Percentiles rank a stretch among this genome's conserved stretches.
phyloP scores from a whole-genome alignment of 2,113 vertebrate species.

The Dinomys branickii region DNA sequence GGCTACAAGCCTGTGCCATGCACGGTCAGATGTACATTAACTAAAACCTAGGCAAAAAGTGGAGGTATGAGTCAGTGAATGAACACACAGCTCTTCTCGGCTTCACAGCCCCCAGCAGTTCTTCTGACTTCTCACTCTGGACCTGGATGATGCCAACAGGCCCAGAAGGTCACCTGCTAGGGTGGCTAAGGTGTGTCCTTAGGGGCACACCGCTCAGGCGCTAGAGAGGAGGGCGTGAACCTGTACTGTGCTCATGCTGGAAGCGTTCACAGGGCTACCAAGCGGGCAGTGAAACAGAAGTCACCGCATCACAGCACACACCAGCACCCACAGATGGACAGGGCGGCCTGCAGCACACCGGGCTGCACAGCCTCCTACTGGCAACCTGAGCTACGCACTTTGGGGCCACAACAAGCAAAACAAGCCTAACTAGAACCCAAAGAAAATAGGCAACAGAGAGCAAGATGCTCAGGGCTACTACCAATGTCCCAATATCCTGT shows the following conservation, averaged over 20 bases:
- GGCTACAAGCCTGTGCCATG: too few species aligned
- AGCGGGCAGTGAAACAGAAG: neutral
- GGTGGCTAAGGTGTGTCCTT: neutral
- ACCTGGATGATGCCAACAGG: too few species aligned
- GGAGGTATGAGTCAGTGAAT: neutral
- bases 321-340: too few species aligned
- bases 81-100: neutral
- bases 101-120: neutral
- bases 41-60: neutral
- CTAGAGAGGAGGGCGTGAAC: neutral
- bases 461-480: too few species aligned
- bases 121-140: too few species aligned
- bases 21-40: neutral
- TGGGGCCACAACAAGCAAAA: neutral
- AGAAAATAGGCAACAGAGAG: too few species aligned
- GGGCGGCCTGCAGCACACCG: too few species aligned
- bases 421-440: too few species aligned
- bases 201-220: neutral
- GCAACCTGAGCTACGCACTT: neutral
- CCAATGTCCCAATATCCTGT: too few species aligned
- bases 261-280: neutral
- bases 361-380: too few species aligned
- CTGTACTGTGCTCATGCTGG: neutral
- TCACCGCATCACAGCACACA: too few species aligned
- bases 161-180: neutral